phyloP scores from a whole-genome alignment of 1,140 invertebrate species.

The Acromyrmex heyeri region DNA sequence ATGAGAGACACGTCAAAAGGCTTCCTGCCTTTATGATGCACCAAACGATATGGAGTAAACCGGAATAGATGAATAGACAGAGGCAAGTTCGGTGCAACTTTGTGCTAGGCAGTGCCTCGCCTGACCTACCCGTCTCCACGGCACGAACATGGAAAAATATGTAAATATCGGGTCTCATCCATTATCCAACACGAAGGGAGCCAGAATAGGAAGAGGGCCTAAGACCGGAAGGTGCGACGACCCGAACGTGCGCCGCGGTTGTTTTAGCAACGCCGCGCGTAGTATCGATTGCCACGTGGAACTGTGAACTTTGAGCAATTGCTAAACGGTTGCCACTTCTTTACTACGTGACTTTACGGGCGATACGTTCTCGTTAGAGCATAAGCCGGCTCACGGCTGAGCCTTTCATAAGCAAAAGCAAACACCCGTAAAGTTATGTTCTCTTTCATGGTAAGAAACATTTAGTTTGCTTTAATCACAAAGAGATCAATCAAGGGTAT shows the following conservation, averaged over 20 bases:
- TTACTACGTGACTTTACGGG: slow-evolving; percentile 51
- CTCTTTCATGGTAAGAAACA: slow-evolving; percentile 8
- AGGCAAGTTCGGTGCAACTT: slow-evolving; percentile 66
- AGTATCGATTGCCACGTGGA: slow-evolving; percentile 60
- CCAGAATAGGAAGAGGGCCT: slow-evolving; percentile 48
- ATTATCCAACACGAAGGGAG: slow-evolving; percentile 78
- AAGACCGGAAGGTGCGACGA: slow-evolving; percentile 73
- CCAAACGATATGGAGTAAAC: neutral
- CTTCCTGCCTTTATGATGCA: slow-evolving; percentile 29
- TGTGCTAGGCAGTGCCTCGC: slow-evolving; percentile 82
- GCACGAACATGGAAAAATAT: slow-evolving; percentile 82
- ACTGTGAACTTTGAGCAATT: slow-evolving; percentile 43
- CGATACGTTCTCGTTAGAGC: slow-evolving; percentile 56
- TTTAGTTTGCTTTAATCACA: neutral
- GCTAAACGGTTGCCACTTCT: slow-evolving; percentile 53
- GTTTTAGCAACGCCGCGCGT: slow-evolving; percentile 69
- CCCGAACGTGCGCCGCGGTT: slow-evolving; percentile 42
- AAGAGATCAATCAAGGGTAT: neutral
- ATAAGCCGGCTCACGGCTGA: slow-evolving; percentile 33
- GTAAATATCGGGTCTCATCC: slow-evolving; percentile 80
- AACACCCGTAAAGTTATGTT: slow-evolving; percentile 4
- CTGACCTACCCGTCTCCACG: slow-evolving; percentile 76
- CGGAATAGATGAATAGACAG: slow-evolving; percentile 49
- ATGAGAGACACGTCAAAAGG: slow-evolving; percentile 8
- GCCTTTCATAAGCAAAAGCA: slow-evolving; percentile 22